phyloP scores from a whole-genome alignment of 1,140 invertebrate genomes.

The Drosophila leontia region DNA sequence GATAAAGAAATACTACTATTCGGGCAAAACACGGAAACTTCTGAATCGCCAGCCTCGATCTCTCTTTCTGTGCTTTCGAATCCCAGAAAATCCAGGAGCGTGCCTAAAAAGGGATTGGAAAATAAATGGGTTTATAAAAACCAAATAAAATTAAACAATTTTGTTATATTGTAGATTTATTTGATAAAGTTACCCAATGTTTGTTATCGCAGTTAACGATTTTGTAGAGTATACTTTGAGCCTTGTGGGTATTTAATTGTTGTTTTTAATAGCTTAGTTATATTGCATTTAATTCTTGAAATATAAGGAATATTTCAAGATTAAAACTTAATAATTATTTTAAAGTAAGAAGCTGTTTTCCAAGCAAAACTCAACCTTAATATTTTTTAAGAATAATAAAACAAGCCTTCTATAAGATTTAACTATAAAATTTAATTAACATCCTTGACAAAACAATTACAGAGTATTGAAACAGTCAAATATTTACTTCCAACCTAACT shows the following conservation, averaged over 20 bases:
- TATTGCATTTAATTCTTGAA: no score
- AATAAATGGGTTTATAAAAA: background rate
- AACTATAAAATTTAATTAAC: background rate
- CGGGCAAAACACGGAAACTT: slow-evolving; percentile 6
- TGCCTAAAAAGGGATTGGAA: slow-evolving; percentile 3
- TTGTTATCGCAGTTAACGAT: background rate
- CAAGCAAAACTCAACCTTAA: no score
- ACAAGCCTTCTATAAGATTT: no score
- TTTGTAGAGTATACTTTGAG: background rate
- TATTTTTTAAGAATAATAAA: no score
- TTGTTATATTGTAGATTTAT: slow-evolving; percentile 1
- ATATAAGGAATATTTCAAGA: background rate
- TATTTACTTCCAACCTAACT: background rate
- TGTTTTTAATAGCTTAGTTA: background rate
- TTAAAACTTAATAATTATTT: no score
- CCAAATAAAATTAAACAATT: background rate
- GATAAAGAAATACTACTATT: slow-evolving; percentile 35
- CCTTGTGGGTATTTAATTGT: background rate
- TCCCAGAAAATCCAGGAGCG: slow-evolving; percentile 10
- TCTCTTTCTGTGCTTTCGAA: slow-evolving; percentile 46
- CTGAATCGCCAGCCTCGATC: slow-evolving; percentile 1
- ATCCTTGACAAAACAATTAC: background rate
- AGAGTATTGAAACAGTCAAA: slow-evolving; percentile 29
- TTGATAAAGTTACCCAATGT: background rate
- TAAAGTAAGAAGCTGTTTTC: no score